Base-by-base conservation (phyloP, 2,888 invertebrate species). In the Hipparchia sbordonii region DNA sequence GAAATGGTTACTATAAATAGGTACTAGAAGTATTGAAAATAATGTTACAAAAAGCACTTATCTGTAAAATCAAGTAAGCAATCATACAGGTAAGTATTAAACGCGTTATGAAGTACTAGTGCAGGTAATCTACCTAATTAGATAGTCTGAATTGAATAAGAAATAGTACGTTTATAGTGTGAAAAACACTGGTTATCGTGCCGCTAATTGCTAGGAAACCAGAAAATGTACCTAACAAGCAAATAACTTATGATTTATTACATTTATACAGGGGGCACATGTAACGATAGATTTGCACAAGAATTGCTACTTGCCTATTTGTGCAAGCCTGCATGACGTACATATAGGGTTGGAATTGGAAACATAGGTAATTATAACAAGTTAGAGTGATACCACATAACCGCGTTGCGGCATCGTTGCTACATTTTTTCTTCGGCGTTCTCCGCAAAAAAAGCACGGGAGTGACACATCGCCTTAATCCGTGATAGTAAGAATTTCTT, bases 171-270 rank as follows among this genome's bases (percentile, higher is more conserved):
- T 62, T 46, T 9, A 46, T 7, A 46, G 46, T n/a, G 46, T 46
- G 13, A 13, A 62, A 62, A 62, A 46, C 13, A 13, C 6, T 33
- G 12, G 59, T 59, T 13, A 59, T 12, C 63, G 63, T 63, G 51
- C 63, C 23, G 51, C 5, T 63, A 63, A 63, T 51, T 51, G 51
- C 51, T 23, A 63, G 63, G 63, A 63, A 51, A 23, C 9, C 23
- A 63, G 51, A 48, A 48, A 62, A 51, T 63, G 51, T 23, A 23
- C 23, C 23, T 23, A 23, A 63, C 48, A 23, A 63, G 23, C 10
- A 51, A 51, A 63, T 51, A 51, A 51, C 63, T 23, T 10, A 10
- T 63, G 62, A 62, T 62, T 62, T 62, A 62, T 60, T 10, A 59
- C 59, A 39, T 60, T 5, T 12, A 23, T 23, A 60, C 39, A 62